phyloP scores from a whole-genome alignment of 1,140 invertebrate genomes.

The Cotesia chilonis region DNA sequence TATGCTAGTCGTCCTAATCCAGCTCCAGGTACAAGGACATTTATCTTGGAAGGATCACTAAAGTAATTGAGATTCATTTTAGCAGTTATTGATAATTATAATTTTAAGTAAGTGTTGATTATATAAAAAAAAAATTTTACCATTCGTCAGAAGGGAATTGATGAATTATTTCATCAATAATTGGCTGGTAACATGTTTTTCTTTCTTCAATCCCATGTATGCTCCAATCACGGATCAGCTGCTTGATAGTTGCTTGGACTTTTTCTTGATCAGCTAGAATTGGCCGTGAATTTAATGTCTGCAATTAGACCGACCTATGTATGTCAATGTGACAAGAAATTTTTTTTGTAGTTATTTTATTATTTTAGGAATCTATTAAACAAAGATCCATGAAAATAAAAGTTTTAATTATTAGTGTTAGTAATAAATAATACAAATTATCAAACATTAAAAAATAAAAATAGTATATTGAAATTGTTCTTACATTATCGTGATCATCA shows the following conservation, averaged over 20 bases:
- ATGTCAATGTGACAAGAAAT: conserved; percentile 44
- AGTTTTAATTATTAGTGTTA: background rate
- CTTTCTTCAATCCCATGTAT: conserved; percentile 83
- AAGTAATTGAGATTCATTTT: conserved; percentile 44
- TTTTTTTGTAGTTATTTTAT: conserved; percentile 30
- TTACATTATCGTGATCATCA: conserved; percentile 61
- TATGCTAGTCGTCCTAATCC: conserved; percentile 92
- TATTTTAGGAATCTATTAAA: no score
- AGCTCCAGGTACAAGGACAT: conserved; percentile 92
- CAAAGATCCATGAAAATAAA: background rate
- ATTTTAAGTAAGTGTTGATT: no score
- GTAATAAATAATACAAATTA: background rate
- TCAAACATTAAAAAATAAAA: conserved; percentile 36
- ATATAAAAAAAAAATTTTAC: conserved; percentile 51
- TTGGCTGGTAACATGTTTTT: conserved; percentile 87
- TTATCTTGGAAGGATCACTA: conserved; percentile 66
- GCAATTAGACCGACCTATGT: conserved; percentile 52
- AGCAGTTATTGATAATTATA: conserved; percentile 39
- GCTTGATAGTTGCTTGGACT: conserved; percentile 92
- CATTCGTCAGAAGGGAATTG: conserved; percentile 74
- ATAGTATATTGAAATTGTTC: conserved; percentile 52
- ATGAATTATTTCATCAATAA: conserved; percentile 83
- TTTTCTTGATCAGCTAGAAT: conserved; percentile 77
- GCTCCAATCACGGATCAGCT: conserved; percentile 96
- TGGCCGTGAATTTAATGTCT: conserved; percentile 57